Percentiles rank a stretch among this genome's conserved stretches.
phyloP scores from a whole-genome alignment of 1,140 invertebrate genomes.

The Vollenhovia emeryi region DNA sequence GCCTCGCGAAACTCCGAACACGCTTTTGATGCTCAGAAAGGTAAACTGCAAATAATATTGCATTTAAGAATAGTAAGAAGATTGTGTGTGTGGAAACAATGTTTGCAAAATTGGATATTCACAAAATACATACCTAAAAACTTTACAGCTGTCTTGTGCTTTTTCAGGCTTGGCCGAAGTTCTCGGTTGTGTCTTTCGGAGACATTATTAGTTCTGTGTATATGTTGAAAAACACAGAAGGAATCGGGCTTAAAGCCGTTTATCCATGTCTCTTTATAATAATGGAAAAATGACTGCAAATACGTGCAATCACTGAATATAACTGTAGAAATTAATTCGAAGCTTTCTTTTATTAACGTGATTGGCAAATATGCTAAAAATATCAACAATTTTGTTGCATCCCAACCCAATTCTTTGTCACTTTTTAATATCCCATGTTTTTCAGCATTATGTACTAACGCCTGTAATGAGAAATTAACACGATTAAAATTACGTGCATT shows the following conservation, averaged over 20 bases:
- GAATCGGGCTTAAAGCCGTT: constrained; percentile 4
- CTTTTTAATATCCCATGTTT: not conserved
- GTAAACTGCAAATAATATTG: too few relatives aligned
- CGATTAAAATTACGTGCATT: not conserved
- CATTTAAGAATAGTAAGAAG: too few relatives aligned
- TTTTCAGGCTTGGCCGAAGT: too few relatives aligned
- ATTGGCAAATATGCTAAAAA: not conserved
- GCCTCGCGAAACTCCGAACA: too few relatives aligned
- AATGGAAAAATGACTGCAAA: not conserved
- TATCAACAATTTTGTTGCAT: not conserved
- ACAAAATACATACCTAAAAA: too few relatives aligned
- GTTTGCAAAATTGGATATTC: too few relatives aligned
- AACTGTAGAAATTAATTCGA: not conserved
- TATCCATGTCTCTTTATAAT: not conserved
- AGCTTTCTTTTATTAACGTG: not conserved
- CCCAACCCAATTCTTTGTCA: not conserved
- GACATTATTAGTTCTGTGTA: too few relatives aligned
- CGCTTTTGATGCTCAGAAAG: too few relatives aligned
- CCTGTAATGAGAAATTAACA: not conserved
- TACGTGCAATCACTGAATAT: not conserved
- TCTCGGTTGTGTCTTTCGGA: too few relatives aligned
- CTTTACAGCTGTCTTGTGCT: too few relatives aligned
- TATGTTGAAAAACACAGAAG: not conserved
- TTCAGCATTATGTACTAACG: not conserved
- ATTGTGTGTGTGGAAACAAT: too few relatives aligned